These are phyloP conservation scores for Anthopleura sola DNA, from an alignment of 64 coral and sea anemone genomes.

Conservation along the genomic window DNA sequence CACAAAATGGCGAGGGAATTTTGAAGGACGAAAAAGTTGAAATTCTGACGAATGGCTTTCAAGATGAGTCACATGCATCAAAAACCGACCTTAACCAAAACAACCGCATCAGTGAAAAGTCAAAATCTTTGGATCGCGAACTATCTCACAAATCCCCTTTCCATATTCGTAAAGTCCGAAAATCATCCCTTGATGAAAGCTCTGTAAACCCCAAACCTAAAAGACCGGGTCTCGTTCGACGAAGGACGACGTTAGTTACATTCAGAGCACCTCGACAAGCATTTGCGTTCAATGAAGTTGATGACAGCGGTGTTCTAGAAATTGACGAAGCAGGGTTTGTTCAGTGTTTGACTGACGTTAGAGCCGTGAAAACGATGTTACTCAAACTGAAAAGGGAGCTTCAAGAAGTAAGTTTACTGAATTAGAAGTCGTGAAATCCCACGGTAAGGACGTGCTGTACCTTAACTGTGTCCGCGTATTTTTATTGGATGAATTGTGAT, in stretches of 20 bases:
- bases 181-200: conserved; percentile 33
- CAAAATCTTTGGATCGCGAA: not conserved
- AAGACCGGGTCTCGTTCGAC: conserved; percentile 19
- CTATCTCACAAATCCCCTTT: conserved; percentile 32
- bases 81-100: not conserved
- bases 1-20: not conserved
- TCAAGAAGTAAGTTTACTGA: conserved; percentile 57
- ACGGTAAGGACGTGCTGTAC: too few relatives aligned
- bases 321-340: conserved; percentile 81
- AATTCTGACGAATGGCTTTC: conserved; percentile 2
- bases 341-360: conserved; percentile 71
- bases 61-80: not conserved
- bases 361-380: conserved; percentile 79
- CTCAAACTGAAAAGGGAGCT: conserved; percentile 89
- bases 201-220: conserved; percentile 2
- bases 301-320: conserved; percentile 63
- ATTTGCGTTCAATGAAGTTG: conserved; percentile 37
- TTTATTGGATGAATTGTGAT: too few relatives aligned
- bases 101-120: conserved; percentile 19
- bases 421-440: too few relatives aligned
- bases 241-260: conserved; percentile 58
- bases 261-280: conserved; percentile 71
- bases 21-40: conserved; percentile 2
- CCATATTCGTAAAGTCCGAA: conserved; percentile 17
- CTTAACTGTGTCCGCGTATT: too few relatives aligned